Evolutionary conservation across 2,888 invertebrate species (phyloP), one percentile per base, ranked within the genome.

Genomic region (Eremobia ochroleuca): DNA sequence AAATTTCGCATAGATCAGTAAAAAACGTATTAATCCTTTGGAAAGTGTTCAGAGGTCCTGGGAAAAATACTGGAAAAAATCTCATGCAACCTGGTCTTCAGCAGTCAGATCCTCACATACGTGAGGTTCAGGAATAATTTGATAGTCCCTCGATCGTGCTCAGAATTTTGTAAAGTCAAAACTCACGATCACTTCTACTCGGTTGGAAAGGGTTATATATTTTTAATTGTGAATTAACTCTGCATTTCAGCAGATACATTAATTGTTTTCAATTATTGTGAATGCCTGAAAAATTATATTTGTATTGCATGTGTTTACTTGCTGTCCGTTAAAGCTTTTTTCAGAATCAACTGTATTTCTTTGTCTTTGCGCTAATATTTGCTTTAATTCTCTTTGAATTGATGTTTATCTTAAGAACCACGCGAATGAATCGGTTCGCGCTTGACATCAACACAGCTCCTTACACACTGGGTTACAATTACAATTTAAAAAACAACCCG

Each of bases 391-490:
- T 37, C 31, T 31, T 40, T 77, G 2, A n/a, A 46, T 28, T 40
- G 0, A 34, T n/a, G 3, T 72, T 9, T 69, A 46, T 71, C 11
- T 28, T 5, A 25, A 13, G 62, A 65, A 75, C 73, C 55, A 40
- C 49, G 21, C 8, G 5, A 72, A 46, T 37, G 6, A 34, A 58
- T n/a, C 73, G 28, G 1, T 61, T 85, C 81, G 37, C 66, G 62
- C 79, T 86, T 85, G 71, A 69, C 77, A 43, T 49, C 40, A 82
- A 79, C 62, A 73, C 66, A 77, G 70, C 76, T 46, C 6, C 67
- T 72, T 73, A 82, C 72, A 73, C 75, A 83, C 81, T 88, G 73
- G 83, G 88, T 87, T 87, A 87, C 85, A 85, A 87, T 85, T 78
- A 86, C 83, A 81, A 78, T 67, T 52, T 11, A 9, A 52, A 81